Conservation (phyloP, 2,113 vertebrate genomes). For the Epinephelus fuscoguttatus region DNA sequence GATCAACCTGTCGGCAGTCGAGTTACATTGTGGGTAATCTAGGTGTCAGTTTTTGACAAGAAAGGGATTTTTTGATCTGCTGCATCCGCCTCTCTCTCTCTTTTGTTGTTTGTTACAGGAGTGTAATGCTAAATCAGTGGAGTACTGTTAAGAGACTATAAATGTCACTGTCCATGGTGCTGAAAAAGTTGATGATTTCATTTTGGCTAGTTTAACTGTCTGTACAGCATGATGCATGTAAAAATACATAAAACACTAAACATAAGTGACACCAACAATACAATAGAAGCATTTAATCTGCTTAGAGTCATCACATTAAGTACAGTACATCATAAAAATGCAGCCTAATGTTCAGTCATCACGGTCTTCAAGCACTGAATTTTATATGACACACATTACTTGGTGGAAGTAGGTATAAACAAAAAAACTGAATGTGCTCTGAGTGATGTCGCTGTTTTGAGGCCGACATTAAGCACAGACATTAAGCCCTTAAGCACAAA, state of each 20-base stretch:
- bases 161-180: slow-evolving; percentile 23
- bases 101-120: neutral
- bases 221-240: neutral
- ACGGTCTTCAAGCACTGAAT: slow-evolving; percentile 7
- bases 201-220: neutral
- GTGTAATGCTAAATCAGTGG: neutral
- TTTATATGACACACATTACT: slow-evolving; percentile 24
- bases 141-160: neutral
- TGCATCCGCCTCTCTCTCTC: too few species aligned
- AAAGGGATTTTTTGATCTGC: too few species aligned
- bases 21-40: too few species aligned
- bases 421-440: neutral
- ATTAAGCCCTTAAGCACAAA: slow-evolving; percentile 43
- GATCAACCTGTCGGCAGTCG: too few species aligned
- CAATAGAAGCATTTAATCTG: neutral
- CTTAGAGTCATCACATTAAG: neutral
- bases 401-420: neutral
- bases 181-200: slow-evolving; percentile 7
- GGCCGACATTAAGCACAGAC: slow-evolving; percentile 39
- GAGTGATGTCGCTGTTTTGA: slow-evolving; percentile 39
- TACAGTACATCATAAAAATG: slow-evolving; percentile 5
- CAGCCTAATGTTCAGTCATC: slow-evolving; percentile 11
- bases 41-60: too few species aligned
- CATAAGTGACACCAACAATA: slow-evolving; percentile 6
- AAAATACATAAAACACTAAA: neutral